Conservation (phyloP, 2,113 vertebrate species). For the Prietella phreatophila region DNA sequence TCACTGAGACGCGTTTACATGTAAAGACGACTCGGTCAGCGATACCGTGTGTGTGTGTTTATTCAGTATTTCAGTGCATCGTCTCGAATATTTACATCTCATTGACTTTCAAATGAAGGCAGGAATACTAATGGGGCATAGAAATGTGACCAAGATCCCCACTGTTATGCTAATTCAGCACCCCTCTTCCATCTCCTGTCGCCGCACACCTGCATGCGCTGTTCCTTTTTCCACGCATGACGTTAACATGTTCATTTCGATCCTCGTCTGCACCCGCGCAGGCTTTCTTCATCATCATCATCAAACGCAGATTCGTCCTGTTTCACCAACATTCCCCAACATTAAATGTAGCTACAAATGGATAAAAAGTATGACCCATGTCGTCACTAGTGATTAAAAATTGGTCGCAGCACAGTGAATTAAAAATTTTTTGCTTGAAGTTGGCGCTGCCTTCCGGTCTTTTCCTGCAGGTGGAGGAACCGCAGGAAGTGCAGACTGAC, state of each 20-base stretch:
- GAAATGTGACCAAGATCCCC: constrained; percentile 74
- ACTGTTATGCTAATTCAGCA: constrained; percentile 78
- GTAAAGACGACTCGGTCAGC: constrained; percentile 57
- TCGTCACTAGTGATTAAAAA: neutral
- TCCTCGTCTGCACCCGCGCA: neutral
- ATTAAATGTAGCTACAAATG: neutral
- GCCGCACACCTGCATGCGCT: constrained; percentile 12
- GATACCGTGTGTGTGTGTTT: constrained; percentile 57
- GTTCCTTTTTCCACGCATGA: constrained; percentile 51
- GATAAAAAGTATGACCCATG: neutral
- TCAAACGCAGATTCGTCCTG: neutral
- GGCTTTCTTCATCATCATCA: constrained; percentile 26
- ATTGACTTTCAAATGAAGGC: constrained; percentile 79
- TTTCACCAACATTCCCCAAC: neutral
- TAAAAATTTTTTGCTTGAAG: neutral
- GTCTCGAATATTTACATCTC: constrained; percentile 80
- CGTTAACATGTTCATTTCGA: constrained; percentile 48
- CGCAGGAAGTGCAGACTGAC: constrained; percentile 62
- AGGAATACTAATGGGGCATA: constrained; percentile 74
- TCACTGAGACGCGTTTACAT: constrained; percentile 24
- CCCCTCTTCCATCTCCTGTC: constrained; percentile 22
- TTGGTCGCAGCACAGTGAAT: too few relatives aligned
- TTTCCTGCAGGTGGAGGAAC: constrained; percentile 79
- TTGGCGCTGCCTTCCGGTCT: too few relatives aligned
- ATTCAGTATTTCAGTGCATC: constrained; percentile 72